Evolutionary conservation across 1,140 invertebrate species (phyloP), one percentile per base, ranked within the genome.

Genomic region (Micrasema longulum): DNA sequence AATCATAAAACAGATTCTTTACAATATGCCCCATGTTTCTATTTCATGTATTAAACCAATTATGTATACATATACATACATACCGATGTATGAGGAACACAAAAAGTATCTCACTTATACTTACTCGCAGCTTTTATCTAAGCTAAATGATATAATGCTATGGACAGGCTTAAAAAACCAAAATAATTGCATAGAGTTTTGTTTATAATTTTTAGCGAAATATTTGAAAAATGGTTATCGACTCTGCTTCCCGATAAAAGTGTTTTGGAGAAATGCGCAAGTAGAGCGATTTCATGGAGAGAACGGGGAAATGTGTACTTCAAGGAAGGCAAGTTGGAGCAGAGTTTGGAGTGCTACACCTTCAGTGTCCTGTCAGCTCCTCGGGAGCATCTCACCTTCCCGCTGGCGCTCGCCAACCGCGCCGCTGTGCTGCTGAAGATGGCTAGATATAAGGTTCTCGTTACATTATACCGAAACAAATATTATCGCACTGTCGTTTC

Each of bases 191-290:
- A n/a, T n/a, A n/a, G n/a, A n/a, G n/a, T n/a, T n/a, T n/a, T n/a
- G n/a, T n/a, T n/a, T n/a, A n/a, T n/a, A n/a, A n/a, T n/a, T 62
- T 62, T 62, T 22, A 62, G 57, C 43, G 38, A 62, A 62, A 62
- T 62, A 38, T 62, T 62, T 20, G 18, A n/a, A 18, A 62, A 62
- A 41, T 62, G 57, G 57, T 18, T 20, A 12, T 14, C 16, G 18
- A 41, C 5, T 43, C 38, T 9, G n/a, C 14, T n/a, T n/a, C n/a
- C n/a, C n/a, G n/a, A 1, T 35, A 62, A 43, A 16, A 45, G 35
- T 12, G 14, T 38, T 22, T 22, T 18, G 23, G 31, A 6, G 35
- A 43, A 1, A 62, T 43, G n/a, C n/a, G 2, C 16, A 62, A 62
- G 31, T n/a, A n/a, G 18, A 7, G 36, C 36, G 16, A 3, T 41